Percentiles rank a stretch among this genome's conserved stretches.
phyloP scores from a whole-genome alignment of 2,113 vertebrate genomes.

The Etia nguti region DNA sequence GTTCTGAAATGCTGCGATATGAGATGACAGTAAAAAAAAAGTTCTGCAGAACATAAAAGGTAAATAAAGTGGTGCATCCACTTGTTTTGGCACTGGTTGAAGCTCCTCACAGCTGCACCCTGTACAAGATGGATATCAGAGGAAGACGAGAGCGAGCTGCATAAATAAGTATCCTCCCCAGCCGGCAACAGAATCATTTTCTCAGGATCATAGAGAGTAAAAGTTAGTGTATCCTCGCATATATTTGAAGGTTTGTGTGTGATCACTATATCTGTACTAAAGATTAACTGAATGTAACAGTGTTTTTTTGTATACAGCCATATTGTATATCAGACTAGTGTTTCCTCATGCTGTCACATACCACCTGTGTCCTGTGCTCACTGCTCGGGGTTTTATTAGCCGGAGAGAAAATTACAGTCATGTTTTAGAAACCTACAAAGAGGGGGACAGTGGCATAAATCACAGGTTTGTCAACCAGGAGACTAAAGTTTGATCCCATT shows the following conservation, averaged over 20 bases:
- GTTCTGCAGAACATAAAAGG: not conserved
- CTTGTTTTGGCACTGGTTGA: not conserved
- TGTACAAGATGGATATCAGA: not conserved
- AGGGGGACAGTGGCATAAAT: not conserved
- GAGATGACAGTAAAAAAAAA: not conserved
- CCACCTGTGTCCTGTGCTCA: not conserved
- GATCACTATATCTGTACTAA: not conserved
- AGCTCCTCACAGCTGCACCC: not conserved
- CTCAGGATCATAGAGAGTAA: not conserved
- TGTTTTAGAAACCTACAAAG: not conserved
- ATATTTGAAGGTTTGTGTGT: not conserved
- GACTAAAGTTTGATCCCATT: not conserved
- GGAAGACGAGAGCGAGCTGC: not conserved
- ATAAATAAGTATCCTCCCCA: not conserved
- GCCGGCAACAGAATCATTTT: not conserved
- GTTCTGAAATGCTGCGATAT: not conserved
- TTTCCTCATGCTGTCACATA: not conserved
- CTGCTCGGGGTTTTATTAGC: accelerated
- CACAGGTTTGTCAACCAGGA: not conserved
- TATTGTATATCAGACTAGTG: not conserved
- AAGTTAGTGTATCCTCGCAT: not conserved
- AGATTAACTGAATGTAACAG: not conserved
- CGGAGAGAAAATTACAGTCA: not conserved
- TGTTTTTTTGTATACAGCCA: not conserved
- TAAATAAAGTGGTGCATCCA: not conserved